phyloP scores from a whole-genome alignment of 2,113 vertebrate species.

The Isurus oxyrinchus region DNA sequence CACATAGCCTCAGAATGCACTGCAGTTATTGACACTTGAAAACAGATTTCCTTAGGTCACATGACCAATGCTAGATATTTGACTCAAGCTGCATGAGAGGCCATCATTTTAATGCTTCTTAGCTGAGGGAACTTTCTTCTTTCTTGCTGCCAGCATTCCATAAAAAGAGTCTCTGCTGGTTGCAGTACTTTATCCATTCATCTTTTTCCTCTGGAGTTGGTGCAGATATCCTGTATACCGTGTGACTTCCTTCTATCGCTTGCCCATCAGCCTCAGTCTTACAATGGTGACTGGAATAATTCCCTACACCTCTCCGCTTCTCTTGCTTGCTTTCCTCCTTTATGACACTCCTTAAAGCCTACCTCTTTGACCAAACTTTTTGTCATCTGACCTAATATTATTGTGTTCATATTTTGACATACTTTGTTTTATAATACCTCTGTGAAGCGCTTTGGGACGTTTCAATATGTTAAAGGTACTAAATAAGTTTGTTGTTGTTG shows the following conservation, averaged over 20 bases:
- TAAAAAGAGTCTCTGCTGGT: constrained; percentile 98
- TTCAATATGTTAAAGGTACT: too few species aligned
- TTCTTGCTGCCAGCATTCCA: constrained; percentile 91
- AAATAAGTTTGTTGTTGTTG: too few species aligned
- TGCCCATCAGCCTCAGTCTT: constrained; percentile 94
- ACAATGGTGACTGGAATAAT: constrained; percentile 48
- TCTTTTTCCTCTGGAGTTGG: constrained; percentile 87
- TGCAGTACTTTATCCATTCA: constrained; percentile 94
- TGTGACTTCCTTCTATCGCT: constrained; percentile 95
- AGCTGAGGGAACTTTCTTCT: constrained; percentile 97
- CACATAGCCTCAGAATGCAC: constrained; percentile 20
- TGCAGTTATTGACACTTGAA: constrained; percentile 24
- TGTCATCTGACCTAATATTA: too few species aligned
- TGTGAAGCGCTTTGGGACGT: too few species aligned
- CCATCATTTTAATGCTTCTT: constrained; percentile 73
- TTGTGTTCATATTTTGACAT: too few species aligned
- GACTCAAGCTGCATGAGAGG: background rate
- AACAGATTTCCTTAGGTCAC: constrained; percentile 27
- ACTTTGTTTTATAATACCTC: too few species aligned
- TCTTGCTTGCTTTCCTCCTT: too few species aligned
- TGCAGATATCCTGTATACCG: constrained; percentile 90
- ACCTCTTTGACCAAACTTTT: too few species aligned
- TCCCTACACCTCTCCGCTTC: too few species aligned
- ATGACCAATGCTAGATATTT: constrained; percentile 13
- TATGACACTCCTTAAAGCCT: too few species aligned